These are phyloP conservation scores for Caenorhabditis sp. DNA, from an alignment of 2,888 invertebrate genomes.

Conservation along the genomic window DNA sequence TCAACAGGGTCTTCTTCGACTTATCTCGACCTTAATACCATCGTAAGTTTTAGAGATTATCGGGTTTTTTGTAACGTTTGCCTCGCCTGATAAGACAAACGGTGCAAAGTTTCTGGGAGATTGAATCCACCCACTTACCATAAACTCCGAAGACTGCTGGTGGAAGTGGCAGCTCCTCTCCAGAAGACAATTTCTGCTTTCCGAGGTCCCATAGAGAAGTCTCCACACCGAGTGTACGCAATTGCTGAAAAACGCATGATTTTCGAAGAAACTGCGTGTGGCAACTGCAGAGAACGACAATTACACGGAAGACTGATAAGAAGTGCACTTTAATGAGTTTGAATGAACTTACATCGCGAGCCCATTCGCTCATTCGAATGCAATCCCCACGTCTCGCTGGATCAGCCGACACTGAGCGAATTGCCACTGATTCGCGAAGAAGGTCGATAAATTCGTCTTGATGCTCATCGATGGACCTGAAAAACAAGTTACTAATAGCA, in stretches of 20 bases:
- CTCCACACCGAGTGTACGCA: slow-evolving; percentile 75
- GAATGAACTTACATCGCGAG: slow-evolving; percentile 74
- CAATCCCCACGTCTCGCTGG: slow-evolving; percentile 90
- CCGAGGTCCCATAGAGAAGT: slow-evolving; percentile 77
- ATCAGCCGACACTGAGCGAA: slow-evolving; percentile 96
- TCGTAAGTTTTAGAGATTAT: slow-evolving; percentile 34
- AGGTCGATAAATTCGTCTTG: slow-evolving; percentile 89
- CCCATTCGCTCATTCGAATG: slow-evolving; percentile 91
- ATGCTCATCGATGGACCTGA: slow-evolving; percentile 90
- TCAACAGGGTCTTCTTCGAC: slow-evolving; percentile 90
- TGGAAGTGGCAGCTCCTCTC: slow-evolving; percentile 72
- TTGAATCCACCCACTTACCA: slow-evolving; percentile 85
- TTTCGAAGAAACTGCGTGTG: slow-evolving; percentile 4
- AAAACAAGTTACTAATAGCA: slow-evolving; percentile 22
- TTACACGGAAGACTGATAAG: slow-evolving; percentile 25
- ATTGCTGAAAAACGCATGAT: slow-evolving; percentile 63
- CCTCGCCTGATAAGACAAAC: slow-evolving; percentile 44
- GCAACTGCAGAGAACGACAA: slow-evolving; percentile 38
- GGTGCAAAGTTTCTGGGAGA: slow-evolving; percentile 44
- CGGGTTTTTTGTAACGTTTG: slow-evolving; percentile 30
- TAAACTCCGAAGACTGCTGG: slow-evolving; percentile 79
- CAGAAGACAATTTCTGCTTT: slow-evolving; percentile 69
- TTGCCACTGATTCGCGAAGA: slow-evolving; percentile 92
- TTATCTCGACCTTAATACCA: slow-evolving; percentile 57
- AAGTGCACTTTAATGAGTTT: slow-evolving; percentile 47